Percentiles rank a stretch among this genome's conserved stretches.
Evolutionary conservation across 2,888 invertebrate species (phyloP).

Genomic region (Drosophila merina): DNA sequence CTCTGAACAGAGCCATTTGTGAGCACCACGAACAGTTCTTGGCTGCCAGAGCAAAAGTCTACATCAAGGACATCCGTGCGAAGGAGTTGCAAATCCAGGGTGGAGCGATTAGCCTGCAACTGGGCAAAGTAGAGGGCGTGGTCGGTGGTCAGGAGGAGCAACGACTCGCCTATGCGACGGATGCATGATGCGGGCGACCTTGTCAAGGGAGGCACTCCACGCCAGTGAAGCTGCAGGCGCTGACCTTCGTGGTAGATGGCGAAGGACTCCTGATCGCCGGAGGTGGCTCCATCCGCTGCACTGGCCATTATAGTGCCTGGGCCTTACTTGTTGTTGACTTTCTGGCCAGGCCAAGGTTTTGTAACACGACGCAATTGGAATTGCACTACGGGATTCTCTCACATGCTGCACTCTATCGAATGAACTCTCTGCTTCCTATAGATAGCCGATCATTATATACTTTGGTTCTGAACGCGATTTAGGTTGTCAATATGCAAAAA

Average conservation of each 20-base stretch:
- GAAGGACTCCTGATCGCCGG: conserved; percentile 57
- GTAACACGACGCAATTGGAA: conserved; percentile 73
- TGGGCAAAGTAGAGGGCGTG: conserved; percentile 59
- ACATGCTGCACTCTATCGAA: conserved; percentile 46
- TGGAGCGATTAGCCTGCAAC: conserved; percentile 2
- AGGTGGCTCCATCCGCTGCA: conserved; percentile 23
- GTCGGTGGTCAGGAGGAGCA: conserved; percentile 70
- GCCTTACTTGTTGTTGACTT: conserved; percentile 37
- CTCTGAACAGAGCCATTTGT: conserved; percentile 48
- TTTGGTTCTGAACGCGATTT: not conserved
- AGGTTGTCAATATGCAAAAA: conserved; percentile 3
- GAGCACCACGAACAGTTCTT: conserved; percentile 69
- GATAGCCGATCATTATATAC: conserved; percentile 32
- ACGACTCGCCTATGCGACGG: conserved; percentile 41
- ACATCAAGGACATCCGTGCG: conserved; percentile 70
- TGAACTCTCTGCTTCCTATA: conserved; percentile 11
- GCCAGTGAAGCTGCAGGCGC: conserved; percentile 66
- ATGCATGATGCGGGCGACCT: conserved; percentile 68
- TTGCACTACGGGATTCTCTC: conserved; percentile 35
- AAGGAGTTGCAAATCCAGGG: conserved; percentile 58
- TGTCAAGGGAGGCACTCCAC: conserved; percentile 59
- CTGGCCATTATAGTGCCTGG: conserved; percentile 40
- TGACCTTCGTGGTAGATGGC: conserved; percentile 58
- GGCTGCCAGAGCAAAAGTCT: conserved; percentile 67
- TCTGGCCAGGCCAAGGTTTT: conserved; percentile 49